phyloP scores from a whole-genome alignment of 2,113 vertebrate genomes.

The Cyanistes caeruleus region DNA sequence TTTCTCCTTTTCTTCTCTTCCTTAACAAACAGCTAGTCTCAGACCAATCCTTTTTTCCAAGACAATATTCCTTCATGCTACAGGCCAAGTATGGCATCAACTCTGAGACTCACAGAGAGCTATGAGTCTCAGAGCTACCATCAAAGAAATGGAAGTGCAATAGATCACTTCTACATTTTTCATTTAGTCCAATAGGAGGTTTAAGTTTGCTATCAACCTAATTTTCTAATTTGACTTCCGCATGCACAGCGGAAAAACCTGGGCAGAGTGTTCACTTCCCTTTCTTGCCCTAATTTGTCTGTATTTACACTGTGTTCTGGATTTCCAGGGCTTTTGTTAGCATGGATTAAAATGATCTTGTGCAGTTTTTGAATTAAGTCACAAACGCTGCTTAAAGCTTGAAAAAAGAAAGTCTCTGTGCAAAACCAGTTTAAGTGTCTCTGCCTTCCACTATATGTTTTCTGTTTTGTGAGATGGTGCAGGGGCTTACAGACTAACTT shows the following conservation, averaged over 20 bases:
- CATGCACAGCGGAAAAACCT: neutral
- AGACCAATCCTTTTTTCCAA: neutral
- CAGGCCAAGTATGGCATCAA: neutral
- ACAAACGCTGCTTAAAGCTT: neutral
- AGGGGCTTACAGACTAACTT: neutral
- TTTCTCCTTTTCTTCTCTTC: neutral
- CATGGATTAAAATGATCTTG: neutral
- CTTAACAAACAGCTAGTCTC: neutral
- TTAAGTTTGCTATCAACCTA: neutral
- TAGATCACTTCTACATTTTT: neutral
- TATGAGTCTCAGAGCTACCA: neutral
- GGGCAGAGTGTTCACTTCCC: neutral
- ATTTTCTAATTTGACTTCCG: neutral
- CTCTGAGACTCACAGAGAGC: neutral
- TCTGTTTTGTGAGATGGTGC: fast-evolving
- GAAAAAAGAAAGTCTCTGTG: neutral
- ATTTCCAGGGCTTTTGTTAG: neutral
- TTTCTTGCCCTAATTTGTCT: neutral
- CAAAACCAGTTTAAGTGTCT: neutral
- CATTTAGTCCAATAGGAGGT: neutral
- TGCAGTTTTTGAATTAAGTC: neutral
- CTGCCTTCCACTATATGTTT: neutral
- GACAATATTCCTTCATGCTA: neutral
- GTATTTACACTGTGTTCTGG: neutral
- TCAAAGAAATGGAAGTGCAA: neutral